Conservation (phyloP, 2,113 vertebrate species). For the Lepus americanus region DNA sequence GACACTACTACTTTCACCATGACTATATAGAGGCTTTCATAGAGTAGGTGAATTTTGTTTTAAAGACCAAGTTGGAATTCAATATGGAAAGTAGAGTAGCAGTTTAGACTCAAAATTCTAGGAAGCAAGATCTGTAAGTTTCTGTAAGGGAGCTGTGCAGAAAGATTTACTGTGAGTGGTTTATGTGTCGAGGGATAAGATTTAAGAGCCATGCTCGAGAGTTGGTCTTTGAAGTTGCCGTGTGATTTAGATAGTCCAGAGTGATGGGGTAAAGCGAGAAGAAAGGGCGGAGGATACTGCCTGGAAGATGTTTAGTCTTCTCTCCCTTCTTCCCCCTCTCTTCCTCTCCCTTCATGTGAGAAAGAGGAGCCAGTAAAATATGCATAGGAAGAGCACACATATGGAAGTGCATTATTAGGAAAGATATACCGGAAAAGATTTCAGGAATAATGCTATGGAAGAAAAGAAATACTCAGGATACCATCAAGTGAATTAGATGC, state of each 20-base stretch:
- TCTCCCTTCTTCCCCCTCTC: background rate
- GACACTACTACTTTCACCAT: background rate
- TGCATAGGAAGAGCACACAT: background rate
- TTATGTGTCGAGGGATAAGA: background rate
- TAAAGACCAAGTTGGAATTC: background rate
- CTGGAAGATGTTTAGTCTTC: background rate
- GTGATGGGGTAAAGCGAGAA: background rate
- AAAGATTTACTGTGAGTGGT: constrained; percentile 19
- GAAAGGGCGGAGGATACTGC: background rate
- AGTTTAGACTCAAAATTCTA: background rate
- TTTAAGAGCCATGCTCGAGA: background rate
- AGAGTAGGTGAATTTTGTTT: background rate
- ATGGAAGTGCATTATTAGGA: background rate
- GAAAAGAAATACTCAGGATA: fast-evolving
- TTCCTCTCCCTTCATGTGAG: background rate
- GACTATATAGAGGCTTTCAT: background rate
- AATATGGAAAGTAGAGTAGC: background rate
- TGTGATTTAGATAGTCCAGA: constrained; percentile 52
- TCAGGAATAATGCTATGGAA: background rate
- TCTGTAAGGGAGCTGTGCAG: background rate
- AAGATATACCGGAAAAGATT: background rate
- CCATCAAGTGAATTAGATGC: background rate
- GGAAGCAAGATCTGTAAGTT: background rate
- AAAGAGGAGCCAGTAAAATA: background rate
- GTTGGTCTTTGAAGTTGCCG: background rate